These are phyloP conservation scores for Mobula birostris DNA, from an alignment of 2,113 vertebrate genomes.

Conservation along the genomic window DNA sequence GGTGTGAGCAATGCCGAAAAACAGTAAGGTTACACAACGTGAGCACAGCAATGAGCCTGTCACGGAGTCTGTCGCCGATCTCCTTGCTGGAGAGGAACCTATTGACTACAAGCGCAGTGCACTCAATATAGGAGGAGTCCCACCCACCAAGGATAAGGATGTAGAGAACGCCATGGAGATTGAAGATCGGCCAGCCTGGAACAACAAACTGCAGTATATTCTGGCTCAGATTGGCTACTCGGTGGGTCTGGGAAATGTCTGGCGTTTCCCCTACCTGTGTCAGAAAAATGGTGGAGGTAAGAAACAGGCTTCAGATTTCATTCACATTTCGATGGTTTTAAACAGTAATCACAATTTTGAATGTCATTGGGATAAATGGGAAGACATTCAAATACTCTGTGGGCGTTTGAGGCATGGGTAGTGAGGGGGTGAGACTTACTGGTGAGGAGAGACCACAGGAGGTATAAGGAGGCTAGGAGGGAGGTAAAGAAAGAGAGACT, in stretches of 20 bases:
- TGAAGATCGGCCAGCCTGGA: slow-evolving; percentile 93
- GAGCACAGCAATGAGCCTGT: slow-evolving; percentile 91
- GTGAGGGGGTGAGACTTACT: no score
- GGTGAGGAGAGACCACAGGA: background rate
- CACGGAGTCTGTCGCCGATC: slow-evolving; percentile 93
- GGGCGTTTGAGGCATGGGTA: background rate
- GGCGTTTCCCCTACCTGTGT: slow-evolving; percentile 96
- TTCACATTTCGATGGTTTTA: no score
- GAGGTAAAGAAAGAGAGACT: no score
- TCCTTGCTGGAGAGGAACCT: slow-evolving; percentile 87
- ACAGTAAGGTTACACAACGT: slow-evolving; percentile 90
- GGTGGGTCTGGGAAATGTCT: slow-evolving; percentile 92
- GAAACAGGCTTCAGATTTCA: slow-evolving; percentile 32
- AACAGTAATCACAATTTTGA: background rate
- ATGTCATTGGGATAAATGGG: background rate
- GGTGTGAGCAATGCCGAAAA: slow-evolving; percentile 74
- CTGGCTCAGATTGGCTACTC: slow-evolving; percentile 95
- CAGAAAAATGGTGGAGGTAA: slow-evolving; percentile 98
- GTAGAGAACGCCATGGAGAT: slow-evolving; percentile 63
- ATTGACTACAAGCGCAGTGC: slow-evolving; percentile 92
- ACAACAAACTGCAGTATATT: slow-evolving; percentile 96
- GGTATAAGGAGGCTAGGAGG: background rate
- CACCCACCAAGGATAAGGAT: slow-evolving; percentile 65
- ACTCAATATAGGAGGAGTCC: slow-evolving; percentile 72
- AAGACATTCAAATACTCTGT: no score